Evolutionary conservation across 2,888 invertebrate genomes (phyloP), one percentile per base, ranked within the genome.

Genomic region (Tenthredo distinguenda): DNA sequence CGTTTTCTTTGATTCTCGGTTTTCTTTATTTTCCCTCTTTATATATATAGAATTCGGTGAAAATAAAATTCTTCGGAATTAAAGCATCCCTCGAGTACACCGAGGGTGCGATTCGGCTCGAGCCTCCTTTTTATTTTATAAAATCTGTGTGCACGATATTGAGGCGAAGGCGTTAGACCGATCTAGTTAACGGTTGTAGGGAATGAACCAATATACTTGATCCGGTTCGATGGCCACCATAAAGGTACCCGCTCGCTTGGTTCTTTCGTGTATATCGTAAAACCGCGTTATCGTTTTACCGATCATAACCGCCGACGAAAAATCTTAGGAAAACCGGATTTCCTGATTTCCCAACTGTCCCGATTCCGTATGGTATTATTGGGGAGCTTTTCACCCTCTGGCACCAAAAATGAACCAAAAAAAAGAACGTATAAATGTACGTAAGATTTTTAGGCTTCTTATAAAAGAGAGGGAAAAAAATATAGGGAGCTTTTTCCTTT

Each of bases 171-270:
- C 21, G 40, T 40, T 74, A 43, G 1, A 12, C 7, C 72, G 72
- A 74, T 74, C 72, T 74, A 37, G 72, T 74, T 74, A 74, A 74
- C 43, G 72, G 21, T 74, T 74, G 10, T 43, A 43, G 37, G 72
- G 72, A 43, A 74, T 21, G 72, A 74, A 74, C 72, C 72, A 74
- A 74, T 74, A 74, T 26, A 40, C 72, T 74, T 74, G 72, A 74
- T 74, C 72, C 43, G 72, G 40, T 43, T 43, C 72, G 37, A 74
- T 74, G 43, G 43, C 7, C 15, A 10, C 26, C 26, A 74, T 74
- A 74, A 74, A 74, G 12, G 21, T 43, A 26, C 21, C 26, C 26
- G 26, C 26, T 26, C 18, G n/a, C 12, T 40, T 12, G 21, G 72
- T 43, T 43, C 15, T 6, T 74, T 74, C 21, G 72, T 26, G 6